These are phyloP conservation scores for Oriolus oriolus DNA, from an alignment of 2,113 vertebrate species.

Conservation along the genomic window DNA sequence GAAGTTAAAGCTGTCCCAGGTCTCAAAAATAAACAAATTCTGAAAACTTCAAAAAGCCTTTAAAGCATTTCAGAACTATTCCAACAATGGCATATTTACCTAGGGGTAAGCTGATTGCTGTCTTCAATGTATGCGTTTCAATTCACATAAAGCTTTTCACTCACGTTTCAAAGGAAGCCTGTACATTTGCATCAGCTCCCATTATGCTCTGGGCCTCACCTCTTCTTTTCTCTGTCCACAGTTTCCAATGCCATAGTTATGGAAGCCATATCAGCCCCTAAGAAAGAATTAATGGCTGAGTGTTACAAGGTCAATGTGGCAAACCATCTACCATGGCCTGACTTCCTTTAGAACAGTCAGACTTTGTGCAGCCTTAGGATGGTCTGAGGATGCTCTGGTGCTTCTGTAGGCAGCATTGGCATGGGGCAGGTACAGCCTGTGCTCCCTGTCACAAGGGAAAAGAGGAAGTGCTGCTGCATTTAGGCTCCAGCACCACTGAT, in stretches of 20 bases:
- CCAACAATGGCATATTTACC: not conserved
- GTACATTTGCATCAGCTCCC: not conserved
- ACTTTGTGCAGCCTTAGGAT: rapidly evolving
- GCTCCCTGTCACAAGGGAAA: not conserved
- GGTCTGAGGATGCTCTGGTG: not conserved
- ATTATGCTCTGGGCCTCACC: not conserved
- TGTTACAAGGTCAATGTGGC: not conserved
- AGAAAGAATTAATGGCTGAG: not conserved
- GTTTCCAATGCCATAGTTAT: not conserved
- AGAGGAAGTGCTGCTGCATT: not conserved
- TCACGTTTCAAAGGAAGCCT: not conserved
- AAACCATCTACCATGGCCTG: not conserved
- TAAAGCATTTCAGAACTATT: not conserved
- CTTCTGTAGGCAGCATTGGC: rapidly evolving
- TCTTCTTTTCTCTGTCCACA: not conserved
- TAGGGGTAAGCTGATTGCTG: not conserved
- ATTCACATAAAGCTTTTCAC: not conserved
- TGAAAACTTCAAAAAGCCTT: not conserved
- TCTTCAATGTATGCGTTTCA: not conserved
- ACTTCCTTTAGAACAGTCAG: not conserved
- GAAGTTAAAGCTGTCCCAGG: not conserved
- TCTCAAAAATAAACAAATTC: not conserved
- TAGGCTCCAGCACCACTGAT: not conserved
- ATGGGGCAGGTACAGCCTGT: rapidly evolving
- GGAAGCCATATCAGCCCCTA: not conserved